phyloP scores from a whole-genome alignment of 1,140 invertebrate species.

The Sesamia nonagrioides region DNA sequence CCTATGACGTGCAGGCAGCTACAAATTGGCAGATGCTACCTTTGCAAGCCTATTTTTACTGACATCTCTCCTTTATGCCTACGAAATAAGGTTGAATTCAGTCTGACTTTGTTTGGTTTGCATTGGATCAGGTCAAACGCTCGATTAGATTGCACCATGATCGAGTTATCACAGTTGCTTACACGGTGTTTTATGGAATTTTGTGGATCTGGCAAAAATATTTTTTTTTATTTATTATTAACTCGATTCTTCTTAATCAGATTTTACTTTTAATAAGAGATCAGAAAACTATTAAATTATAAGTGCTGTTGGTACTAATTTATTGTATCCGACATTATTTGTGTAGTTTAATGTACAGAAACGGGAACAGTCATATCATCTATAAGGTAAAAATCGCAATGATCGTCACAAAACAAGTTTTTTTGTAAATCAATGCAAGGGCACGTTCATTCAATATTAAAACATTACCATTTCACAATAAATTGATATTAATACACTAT shows the following conservation, averaged over 20 bases:
- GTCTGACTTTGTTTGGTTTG: neutral
- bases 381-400: neutral
- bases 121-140: slow-evolving; percentile 57
- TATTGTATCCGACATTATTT: no score
- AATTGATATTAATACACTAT: slow-evolving; percentile 28
- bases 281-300: no score
- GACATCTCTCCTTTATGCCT: slow-evolving; percentile 12
- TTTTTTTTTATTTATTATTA: neutral
- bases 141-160: slow-evolving; percentile 68
- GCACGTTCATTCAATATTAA: slow-evolving; percentile 29
- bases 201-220: neutral
- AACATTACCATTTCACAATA: slow-evolving; percentile 22
- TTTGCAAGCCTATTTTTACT: slow-evolving; percentile 53
- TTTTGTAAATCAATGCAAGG: neutral
- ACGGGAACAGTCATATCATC: neutral
- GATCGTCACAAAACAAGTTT: neutral
- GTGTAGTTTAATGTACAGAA: no score
- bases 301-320: no score
- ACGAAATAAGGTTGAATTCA: slow-evolving; percentile 44
- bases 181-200: slow-evolving; percentile 44
- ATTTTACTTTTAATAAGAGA: neutral
- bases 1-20: slow-evolving; percentile 70
- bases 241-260: neutral
- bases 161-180: slow-evolving; percentile 59
- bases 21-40: slow-evolving; percentile 76